phyloP scores from a whole-genome alignment of 1,140 invertebrate genomes.

The Archivesica marissinica region DNA sequence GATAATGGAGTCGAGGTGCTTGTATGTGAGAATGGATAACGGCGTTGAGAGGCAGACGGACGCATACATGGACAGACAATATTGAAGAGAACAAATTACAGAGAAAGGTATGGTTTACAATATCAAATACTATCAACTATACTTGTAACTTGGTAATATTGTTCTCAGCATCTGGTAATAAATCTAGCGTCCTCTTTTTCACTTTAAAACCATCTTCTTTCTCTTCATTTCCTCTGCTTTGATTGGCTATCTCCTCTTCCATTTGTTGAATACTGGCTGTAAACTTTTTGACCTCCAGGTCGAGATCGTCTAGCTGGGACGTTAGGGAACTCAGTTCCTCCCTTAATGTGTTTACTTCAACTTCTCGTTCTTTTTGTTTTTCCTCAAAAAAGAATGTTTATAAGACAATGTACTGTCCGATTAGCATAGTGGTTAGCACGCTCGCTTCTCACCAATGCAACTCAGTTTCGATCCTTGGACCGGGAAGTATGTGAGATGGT shows the following conservation, averaged over 20 bases:
- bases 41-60: too few species aligned
- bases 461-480: too few species aligned
- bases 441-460: too few species aligned
- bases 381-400: conserved; percentile 80
- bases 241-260: conserved; percentile 75
- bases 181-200: conserved; percentile 87
- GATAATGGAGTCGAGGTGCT: too few species aligned
- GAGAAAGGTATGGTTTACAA: too few species aligned
- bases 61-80: too few species aligned
- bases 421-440: too few species aligned
- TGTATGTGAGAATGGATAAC: too few species aligned
- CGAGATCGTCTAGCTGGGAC: conserved; percentile 75
- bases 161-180: conserved; percentile 87
- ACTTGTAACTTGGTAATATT: conserved; percentile 87
- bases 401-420: too few species aligned
- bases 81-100: too few species aligned
- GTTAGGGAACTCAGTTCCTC: conserved; percentile 77
- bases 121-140: too few species aligned
- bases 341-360: conserved; percentile 79
- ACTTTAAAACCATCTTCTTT: conserved; percentile 82
- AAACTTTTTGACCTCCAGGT: conserved; percentile 78
- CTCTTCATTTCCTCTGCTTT: conserved; percentile 70
- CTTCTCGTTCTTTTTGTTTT: conserved; percentile 79
- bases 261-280: conserved; percentile 79
- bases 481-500: too few species aligned